Conservation (phyloP, 2,888 invertebrate genomes). For the Agriotes lineatus region DNA sequence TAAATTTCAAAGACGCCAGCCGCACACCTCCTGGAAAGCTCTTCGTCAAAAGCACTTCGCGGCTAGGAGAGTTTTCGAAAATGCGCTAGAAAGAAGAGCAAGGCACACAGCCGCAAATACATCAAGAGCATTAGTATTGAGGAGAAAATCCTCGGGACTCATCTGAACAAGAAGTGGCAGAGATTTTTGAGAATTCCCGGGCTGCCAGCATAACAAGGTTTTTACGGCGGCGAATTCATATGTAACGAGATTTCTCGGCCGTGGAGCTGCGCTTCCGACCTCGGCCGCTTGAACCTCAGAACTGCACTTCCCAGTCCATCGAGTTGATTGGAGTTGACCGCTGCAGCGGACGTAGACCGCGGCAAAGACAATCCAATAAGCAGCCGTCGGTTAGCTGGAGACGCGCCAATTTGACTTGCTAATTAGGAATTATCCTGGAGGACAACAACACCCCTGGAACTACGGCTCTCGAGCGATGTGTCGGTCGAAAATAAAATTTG, state of each 20-base stretch:
- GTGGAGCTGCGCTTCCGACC: background rate
- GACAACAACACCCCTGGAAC: background rate
- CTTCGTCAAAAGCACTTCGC: background rate
- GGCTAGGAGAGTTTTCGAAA: background rate
- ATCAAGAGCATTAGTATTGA: background rate
- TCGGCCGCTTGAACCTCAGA: too few species aligned
- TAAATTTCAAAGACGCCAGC: background rate
- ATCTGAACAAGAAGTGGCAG: background rate
- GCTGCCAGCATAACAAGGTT: conserved; percentile 6
- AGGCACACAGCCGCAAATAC: background rate
- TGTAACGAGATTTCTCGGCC: conserved; percentile 8
- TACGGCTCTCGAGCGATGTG: too few species aligned
- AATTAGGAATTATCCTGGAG: conserved; percentile 2
- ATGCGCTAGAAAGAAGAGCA: background rate
- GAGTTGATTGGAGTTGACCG: conserved; percentile 30
- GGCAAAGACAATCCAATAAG: conserved; percentile 21
- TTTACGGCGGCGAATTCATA: background rate
- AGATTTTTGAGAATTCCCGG: background rate
- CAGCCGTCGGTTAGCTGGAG: background rate
- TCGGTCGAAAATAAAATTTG: too few species aligned
- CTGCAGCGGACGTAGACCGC: background rate
- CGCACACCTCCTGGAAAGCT: background rate
- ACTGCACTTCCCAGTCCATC: conserved; percentile 26
- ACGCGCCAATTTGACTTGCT: conserved; percentile 23
- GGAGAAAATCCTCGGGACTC: background rate